Evolutionary conservation across 2,888 invertebrate genomes (phyloP).

Genomic region (Camponotus fellah): DNA sequence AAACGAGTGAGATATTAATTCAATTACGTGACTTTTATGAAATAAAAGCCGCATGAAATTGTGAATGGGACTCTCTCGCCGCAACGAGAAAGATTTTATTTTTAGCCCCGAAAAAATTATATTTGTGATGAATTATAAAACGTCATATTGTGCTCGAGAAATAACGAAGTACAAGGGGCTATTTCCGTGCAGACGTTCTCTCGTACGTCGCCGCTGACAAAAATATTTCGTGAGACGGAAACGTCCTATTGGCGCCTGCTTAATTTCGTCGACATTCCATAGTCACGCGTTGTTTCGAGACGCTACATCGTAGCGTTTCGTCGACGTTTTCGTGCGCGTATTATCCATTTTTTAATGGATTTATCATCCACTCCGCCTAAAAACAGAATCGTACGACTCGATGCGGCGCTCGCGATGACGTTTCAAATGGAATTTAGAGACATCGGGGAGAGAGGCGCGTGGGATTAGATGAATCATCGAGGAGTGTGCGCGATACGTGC

Average conservation of each 20-base stretch:
- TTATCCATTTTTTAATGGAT: constrained; percentile 31
- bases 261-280: constrained; percentile 68
- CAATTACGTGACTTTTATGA: constrained; percentile 33
- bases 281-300: constrained; percentile 53
- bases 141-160: constrained; percentile 34
- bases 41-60: constrained; percentile 8
- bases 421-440: constrained; percentile 29
- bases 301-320: constrained; percentile 17
- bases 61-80: constrained; percentile 8
- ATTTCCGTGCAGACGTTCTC: constrained; percentile 68
- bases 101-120: constrained; percentile 14
- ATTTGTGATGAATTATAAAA: not conserved
- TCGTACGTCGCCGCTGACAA: constrained; percentile 59
- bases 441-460: constrained; percentile 4
- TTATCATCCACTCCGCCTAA: not conserved
- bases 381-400: not conserved
- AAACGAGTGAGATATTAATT: not conserved
- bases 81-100: constrained; percentile 24
- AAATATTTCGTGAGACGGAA: constrained; percentile 70
- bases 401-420: constrained; percentile 2
- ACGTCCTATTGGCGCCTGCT: constrained; percentile 58
- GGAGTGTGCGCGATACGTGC: not conserved
- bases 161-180: constrained; percentile 43
- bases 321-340: constrained; percentile 34
- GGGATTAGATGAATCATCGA: constrained; percentile 47